phyloP scores from a whole-genome alignment of 1,140 invertebrate species.

The Drosophila rufa region DNA sequence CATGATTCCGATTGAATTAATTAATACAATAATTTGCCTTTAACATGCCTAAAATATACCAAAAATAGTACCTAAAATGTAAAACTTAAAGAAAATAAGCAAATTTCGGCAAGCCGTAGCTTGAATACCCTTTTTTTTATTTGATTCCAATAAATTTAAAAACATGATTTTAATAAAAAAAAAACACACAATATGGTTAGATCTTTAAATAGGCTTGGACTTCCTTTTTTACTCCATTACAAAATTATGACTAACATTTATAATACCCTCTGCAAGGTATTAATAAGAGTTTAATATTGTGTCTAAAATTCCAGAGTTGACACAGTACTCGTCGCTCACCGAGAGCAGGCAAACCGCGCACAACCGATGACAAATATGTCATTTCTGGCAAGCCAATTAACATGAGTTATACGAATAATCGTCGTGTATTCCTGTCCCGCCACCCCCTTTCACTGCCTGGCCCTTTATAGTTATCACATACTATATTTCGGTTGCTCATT shows the following conservation, averaged over 20 bases:
- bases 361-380: slow-evolving; percentile 25
- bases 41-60: no score
- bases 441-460: neutral
- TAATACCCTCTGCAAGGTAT: no score
- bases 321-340: neutral
- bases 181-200: no score
- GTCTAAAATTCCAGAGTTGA: neutral
- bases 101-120: no score
- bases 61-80: no score
- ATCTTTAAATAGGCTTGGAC: no score
- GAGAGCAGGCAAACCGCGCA: neutral
- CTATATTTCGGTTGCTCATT: slow-evolving; percentile 21
- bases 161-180: no score
- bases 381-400: slow-evolving; percentile 38
- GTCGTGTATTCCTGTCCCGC: neutral
- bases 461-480: slow-evolving; percentile 18
- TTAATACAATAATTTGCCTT: neutral
- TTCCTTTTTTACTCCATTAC: no score
- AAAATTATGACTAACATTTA: no score
- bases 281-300: neutral
- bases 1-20: neutral
- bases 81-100: no score
- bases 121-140: no score
- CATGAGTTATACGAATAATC: slow-evolving; percentile 26
- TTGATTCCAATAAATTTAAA: no score